Conservation (phyloP, 1,140 invertebrate species). For the Orius laevigatus region DNA sequence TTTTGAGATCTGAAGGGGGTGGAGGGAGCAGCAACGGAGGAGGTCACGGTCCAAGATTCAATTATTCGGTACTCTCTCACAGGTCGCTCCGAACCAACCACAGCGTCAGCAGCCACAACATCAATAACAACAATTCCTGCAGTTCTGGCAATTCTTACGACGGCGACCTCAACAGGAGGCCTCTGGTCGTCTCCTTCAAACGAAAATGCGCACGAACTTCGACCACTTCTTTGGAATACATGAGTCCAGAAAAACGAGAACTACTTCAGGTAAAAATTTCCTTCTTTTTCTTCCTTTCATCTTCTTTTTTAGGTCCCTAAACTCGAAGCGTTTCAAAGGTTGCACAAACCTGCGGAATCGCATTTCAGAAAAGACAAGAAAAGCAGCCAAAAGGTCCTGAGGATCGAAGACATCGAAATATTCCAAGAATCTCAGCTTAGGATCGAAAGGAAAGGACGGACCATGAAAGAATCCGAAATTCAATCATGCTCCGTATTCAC, state of each 20-base stretch:
- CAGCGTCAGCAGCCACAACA: conserved; percentile 8
- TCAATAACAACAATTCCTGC: conserved; percentile 10
- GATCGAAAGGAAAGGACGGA: conserved; percentile 7
- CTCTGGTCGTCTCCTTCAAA: conserved; percentile 20
- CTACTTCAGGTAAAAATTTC: not conserved
- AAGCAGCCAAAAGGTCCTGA: conserved; percentile 1
- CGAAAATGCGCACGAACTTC: conserved; percentile 10
- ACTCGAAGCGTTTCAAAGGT: too few relatives aligned
- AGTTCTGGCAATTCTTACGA: conserved; percentile 9
- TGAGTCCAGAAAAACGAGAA: conserved; percentile 1
- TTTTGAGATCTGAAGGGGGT: conserved; percentile 6
- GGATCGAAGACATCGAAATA: conserved; percentile 21
- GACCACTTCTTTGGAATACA: conserved; percentile 7
- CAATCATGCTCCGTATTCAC: not conserved
- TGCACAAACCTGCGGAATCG: too few relatives aligned
- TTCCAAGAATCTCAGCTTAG: conserved; percentile 20
- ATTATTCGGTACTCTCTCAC: conserved; percentile 19
- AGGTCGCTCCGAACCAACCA: conserved; percentile 15
- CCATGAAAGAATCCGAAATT: not conserved
- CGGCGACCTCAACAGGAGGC: conserved; percentile 15
- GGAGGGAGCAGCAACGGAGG: conserved; percentile 11
- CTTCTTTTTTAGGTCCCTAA: too few relatives aligned
- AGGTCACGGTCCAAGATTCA: conserved; percentile 8
- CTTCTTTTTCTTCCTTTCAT: conserved; percentile 2
- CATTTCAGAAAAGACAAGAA: not conserved